Base-by-base conservation (phyloP, 2,797 vertebrate species). In the Megalops cyprinoides region DNA sequence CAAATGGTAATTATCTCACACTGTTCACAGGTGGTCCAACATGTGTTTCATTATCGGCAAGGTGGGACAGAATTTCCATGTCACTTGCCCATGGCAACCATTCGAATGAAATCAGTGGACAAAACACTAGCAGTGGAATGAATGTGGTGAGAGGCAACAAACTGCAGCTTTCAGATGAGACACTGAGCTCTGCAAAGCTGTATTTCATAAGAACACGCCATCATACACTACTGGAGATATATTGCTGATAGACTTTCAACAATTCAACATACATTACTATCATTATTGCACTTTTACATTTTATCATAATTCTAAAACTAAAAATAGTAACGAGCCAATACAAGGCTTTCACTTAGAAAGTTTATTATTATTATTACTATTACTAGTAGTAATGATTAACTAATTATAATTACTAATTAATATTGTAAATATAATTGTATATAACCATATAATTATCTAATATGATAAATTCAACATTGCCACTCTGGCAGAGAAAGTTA, bases 11-110 rank as follows among this genome's bases (percentile, higher is more conserved):
- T 92, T 91, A 93, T 90, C 90, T 85, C 84, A 77, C 84, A 81
- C 76, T 90, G 89, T 87, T 91, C 90, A 87, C 89, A 89, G 86
- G 89, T 91, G 88, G 90, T 90, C 87, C 87, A 87, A 86, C 87
- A 86, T 84, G 87, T 87, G 85, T 86, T 90, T 87, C 86, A 90
- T 91, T 92, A 88, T 86, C 83, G 77, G 86, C 86, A 76, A 86
- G 83, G 87, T 84, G 85, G 83, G 20, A 82, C 89, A 88, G 75
- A 84, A 75, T 51, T 49, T 76, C 78, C 77, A 85, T 88, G 82
- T 81, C 77, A 82, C 86, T 82, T 86, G 83, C 85, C 88, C 82
- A 84, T 86, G 84, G 78, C 82, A 69, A 69, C 65, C 65, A 69
- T 18, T 20, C 34, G 34, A 69, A 69, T 39, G 20, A 69, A 69